Percentiles rank a stretch among this genome's conserved stretches.
Conservation (phyloP, 2,797 vertebrate genomes). For the Dendrocincla fuliginosa region DNA sequence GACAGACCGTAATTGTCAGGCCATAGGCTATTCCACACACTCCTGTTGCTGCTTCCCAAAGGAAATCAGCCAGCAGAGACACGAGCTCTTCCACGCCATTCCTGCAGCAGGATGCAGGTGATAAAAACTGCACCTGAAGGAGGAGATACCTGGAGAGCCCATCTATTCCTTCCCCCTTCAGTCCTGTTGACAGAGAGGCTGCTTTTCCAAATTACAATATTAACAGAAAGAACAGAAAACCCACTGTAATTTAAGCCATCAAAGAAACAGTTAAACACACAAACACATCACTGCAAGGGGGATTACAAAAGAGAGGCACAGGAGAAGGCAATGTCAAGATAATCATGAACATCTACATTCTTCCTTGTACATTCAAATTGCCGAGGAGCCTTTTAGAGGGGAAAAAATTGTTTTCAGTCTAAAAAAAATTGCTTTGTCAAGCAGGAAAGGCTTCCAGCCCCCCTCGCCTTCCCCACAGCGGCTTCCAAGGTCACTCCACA, state of each 20-base stretch:
- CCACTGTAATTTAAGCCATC: neutral
- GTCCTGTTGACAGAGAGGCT: neutral
- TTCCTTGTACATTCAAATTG: neutral
- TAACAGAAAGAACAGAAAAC: neutral
- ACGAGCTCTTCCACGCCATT: fast-evolving
- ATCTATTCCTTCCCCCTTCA: neutral
- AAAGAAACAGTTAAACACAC: neutral
- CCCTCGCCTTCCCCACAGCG: neutral
- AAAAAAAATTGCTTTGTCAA: neutral
- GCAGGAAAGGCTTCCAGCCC: neutral
- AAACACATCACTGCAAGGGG: neutral
- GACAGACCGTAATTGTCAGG: neutral
- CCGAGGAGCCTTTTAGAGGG: neutral
- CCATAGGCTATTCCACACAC: neutral
- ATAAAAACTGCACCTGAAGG: neutral
- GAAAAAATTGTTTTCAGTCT: neutral
- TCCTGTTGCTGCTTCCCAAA: neutral
- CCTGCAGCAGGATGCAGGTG: neutral
- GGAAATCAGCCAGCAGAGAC: neutral
- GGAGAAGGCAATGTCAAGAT: neutral
- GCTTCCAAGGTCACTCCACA: slow-evolving; percentile 59
- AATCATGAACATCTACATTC: neutral
- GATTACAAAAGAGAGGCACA: neutral
- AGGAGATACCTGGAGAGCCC: neutral
- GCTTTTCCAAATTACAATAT: neutral